Evolutionary conservation across 1,140 invertebrate genomes (phyloP), one percentile per base, ranked within the genome.

Genomic region (Pseudomyrmex pallidus): DNA sequence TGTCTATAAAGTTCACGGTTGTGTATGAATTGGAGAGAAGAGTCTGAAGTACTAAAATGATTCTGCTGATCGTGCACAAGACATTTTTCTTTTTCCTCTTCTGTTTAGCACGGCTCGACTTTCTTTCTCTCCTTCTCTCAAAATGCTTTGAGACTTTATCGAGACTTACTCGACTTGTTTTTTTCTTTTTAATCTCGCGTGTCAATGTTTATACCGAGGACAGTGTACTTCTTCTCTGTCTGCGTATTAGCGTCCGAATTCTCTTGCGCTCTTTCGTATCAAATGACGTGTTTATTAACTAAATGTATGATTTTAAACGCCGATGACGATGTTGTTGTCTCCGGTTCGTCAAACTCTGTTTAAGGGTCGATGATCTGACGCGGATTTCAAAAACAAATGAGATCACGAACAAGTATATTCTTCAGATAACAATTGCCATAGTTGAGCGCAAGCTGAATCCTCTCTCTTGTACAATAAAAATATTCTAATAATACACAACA

Each of bases 1-100:
- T 82, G 68, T 80, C 85, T 70, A 64, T 74, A 89, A 90, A 90
- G 88, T 89, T 90, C 87, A 90, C 56, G 87, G 87, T 82, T 89
- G 54, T 78, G 5, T 50, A 59, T 13, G 62, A 17, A 80, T 35
- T 74, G 59, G 63, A 63, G 77, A 83, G 83, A 64, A 89, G 85
- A 89, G 80, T 87, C 77, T 83, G 78, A 85, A 87, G 74, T 82
- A 63, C 78, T 87, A 87, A 63, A 54, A 82, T 74, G 54, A 83
- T 64, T 76, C 13, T 17, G 50, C 54, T 83, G n/a, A 52, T 86
- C 66, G 56, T 54, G 12, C 15, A 57, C 57, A 50, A 44, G 1
- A 35, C 12, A 59, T 46, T 46, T 48, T n/a, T 20, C 25, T 82
- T 5, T 5, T 15, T 25, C 1, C 13, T 15, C 12, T 52, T 13